Conservation (phyloP, 2,888 invertebrate species). For the Eumerus sabulonum region DNA sequence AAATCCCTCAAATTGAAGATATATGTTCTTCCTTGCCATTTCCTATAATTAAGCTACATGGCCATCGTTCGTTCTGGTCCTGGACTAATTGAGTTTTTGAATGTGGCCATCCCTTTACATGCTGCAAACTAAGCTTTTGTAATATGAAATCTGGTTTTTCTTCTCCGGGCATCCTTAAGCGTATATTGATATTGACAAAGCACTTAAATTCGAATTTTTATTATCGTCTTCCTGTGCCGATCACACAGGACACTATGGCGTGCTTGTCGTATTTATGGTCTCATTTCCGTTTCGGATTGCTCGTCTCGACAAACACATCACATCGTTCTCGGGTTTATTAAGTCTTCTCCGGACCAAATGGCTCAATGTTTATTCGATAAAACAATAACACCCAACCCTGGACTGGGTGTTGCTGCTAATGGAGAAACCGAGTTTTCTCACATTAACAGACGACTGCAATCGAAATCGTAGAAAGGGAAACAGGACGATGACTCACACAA, state of each 20-base stretch:
- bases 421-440: constrained; percentile 34
- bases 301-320: background rate
- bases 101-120: constrained; percentile 4
- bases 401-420: constrained; percentile 42
- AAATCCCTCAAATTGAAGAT: constrained; percentile 40
- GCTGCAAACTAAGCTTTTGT: constrained; percentile 19
- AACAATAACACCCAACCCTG: constrained; percentile 34
- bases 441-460: constrained; percentile 28
- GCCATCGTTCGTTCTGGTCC: background rate
- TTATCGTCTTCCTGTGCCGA: constrained; percentile 48
- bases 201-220: constrained; percentile 64
- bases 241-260: background rate
- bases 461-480: constrained; percentile 9
- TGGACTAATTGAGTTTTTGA: constrained; percentile 59
- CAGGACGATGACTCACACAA: constrained; percentile 44
- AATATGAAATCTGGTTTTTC: constrained; percentile 15
- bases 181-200: constrained; percentile 65
- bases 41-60: background rate
- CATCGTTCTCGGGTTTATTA: constrained; percentile 13
- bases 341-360: constrained; percentile 10
- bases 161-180: constrained; percentile 50
- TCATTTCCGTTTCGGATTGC: background rate
- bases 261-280: constrained; percentile 23
- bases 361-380: constrained; percentile 18
- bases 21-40: constrained; percentile 27